phyloP scores from a whole-genome alignment of 2,888 invertebrate genomes.

The Electrophaes corylata region DNA sequence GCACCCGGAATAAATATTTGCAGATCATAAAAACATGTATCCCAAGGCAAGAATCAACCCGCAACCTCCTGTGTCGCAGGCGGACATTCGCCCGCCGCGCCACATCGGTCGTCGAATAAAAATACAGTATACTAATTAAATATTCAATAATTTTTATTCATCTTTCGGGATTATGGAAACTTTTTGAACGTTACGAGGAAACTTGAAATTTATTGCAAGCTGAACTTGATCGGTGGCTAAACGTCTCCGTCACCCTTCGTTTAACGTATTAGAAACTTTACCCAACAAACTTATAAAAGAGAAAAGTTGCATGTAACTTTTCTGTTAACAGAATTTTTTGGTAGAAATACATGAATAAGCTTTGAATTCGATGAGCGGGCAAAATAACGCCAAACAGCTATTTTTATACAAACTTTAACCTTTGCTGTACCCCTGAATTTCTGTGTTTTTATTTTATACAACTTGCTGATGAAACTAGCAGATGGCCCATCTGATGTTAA shows the following conservation, averaged over 20 bases:
- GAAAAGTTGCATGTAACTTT: slow-evolving; percentile 39
- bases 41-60: too few relatives aligned
- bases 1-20: too few relatives aligned
- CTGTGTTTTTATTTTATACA: too few relatives aligned
- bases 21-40: too few relatives aligned
- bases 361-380: too few relatives aligned
- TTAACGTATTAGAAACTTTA: slow-evolving; percentile 49
- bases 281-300: slow-evolving; percentile 37
- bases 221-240: slow-evolving; percentile 48
- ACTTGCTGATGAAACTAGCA: too few relatives aligned
- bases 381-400: too few relatives aligned
- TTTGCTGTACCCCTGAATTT: too few relatives aligned
- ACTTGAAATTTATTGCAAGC: slow-evolving; percentile 56
- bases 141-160: slow-evolving; percentile 49
- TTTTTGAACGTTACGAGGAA: slow-evolving; percentile 54
- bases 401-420: too few relatives aligned
- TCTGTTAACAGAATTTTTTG: slow-evolving; percentile 34
- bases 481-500: too few relatives aligned
- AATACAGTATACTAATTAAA: slow-evolving; percentile 18
- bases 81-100: background rate
- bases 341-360: slow-evolving; percentile 8
- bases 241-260: slow-evolving; percentile 51
- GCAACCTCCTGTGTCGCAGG: background rate
- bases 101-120: too few relatives aligned
- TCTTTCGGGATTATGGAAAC: slow-evolving; percentile 50